Evolutionary conservation across 2,113 vertebrate species (phyloP).

Genomic region (Lamprotornis superbus): DNA sequence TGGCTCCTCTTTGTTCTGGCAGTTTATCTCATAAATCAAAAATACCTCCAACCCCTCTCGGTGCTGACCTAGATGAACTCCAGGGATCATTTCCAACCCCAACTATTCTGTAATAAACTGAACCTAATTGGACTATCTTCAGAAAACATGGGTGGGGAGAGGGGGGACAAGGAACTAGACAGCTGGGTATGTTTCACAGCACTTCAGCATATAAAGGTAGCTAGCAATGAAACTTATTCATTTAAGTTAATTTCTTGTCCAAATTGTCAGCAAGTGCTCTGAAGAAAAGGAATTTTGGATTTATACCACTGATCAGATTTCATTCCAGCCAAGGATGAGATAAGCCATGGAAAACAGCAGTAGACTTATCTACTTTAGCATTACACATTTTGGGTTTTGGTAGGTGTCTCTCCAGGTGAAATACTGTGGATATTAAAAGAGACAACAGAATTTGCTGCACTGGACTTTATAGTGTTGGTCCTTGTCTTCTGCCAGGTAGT

Average conservation of each 20-base stretch:
- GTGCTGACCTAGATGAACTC: background rate
- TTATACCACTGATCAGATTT: background rate
- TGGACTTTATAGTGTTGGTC: background rate
- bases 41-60: background rate
- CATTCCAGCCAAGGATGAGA: background rate
- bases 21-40: background rate
- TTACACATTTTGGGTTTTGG: background rate
- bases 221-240: background rate
- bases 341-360: background rate
- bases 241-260: background rate
- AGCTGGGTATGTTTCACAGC: background rate
- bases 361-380: background rate
- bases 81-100: background rate
- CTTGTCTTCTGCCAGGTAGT: background rate
- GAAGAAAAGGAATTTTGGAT: background rate
- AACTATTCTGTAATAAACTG: background rate
- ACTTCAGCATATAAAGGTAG: background rate
- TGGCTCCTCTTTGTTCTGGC: background rate
- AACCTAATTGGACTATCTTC: background rate
- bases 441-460: background rate
- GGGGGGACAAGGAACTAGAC: fast-evolving
- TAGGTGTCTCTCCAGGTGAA: background rate
- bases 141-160: fast-evolving
- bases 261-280: background rate
- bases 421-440: background rate